Base-by-base conservation (phyloP, 2,113 vertebrate species). In the Aspidoscelis tigris region DNA sequence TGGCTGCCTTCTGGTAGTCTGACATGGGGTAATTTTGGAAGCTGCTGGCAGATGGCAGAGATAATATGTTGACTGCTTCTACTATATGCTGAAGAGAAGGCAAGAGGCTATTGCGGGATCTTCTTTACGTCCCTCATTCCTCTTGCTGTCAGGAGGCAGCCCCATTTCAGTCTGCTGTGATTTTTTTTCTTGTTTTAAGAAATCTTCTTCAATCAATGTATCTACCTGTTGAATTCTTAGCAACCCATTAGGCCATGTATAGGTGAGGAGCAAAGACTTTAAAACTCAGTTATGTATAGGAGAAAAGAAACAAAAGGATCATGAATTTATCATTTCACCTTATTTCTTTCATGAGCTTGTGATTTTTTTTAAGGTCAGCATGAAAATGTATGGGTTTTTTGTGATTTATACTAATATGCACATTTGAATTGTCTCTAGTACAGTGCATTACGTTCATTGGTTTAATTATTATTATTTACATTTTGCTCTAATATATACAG, bases 201-300 rank as follows among this genome's bases (percentile, higher is more conserved):
- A 80, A 82, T 58, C 50, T 24, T 90, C 89, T 88, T 91, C 90
- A 70, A 79, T 77, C 89, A 47, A 1, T 89, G 83, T 81, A 24
- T 53, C 76, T 86, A 84, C 84, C 78, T 81, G 81, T 87, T 0
- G n/a, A 85, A 88, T 93, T 69, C 90, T 90, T 90, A 90, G 89
- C 88, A 76, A 74, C 79, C 47, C 3, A 14, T 92, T 91, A 80
- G 70, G 84, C 83, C 41, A 77, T 80, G 77, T 83, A 73, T 44
- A 53, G 41, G 58, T 33, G 74, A 80, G 77, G 61, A 41, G 39
- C 84, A 76, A 12, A 90, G 55, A 26, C 0, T 80, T 93, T 85
- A 53, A 41, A 89, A 87, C 81, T 76, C 33, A 84, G 18, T 75
- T 81, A 76, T 18, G 12, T 18, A 61, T 61, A 68, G 26, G 5